Evolutionary conservation across 2,113 vertebrate genomes (phyloP), one percentile per base, ranked within the genome.

Genomic region (Phylloscopus trochiloides): DNA sequence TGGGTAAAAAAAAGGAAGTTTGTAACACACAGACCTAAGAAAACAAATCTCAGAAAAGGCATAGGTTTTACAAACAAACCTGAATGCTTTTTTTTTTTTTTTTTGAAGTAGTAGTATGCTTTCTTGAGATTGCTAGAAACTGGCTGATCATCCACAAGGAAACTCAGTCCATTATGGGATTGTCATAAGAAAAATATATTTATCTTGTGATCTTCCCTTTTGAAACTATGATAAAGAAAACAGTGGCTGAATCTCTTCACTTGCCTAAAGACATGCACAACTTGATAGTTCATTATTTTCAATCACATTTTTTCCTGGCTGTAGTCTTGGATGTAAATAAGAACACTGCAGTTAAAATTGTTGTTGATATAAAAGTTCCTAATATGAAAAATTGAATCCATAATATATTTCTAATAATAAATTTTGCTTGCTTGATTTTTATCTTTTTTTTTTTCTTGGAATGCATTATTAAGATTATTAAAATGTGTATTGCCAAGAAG

Each of bases 11-110:
- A 24, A 15, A 50, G 3, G 17, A 71, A 51, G 32, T 67, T 94
- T 93, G 21, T 78, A 70, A 78, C 36, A 92, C 91, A 86, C 8
- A 76, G 58, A 88, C 17, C 18, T 54, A 63, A 90, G 43, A 82
- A 97, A 94, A 80, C 15, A 95, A 96, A 96, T 95, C 77, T 92
- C 57, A 76, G 70, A 92, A 96, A 96, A 96, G 45, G 45, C 62
- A n/a, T 38, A 34, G 29, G 36, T 92, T 97, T 97, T 88, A 68
- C n/a, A 88, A 78, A 76, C 17, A 72, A 77, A 61, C 6, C 18
- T 43, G 48, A 34, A 36, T 21, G 19, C 4, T 63, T 72, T 67
- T 59, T 32, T 87, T 77, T 48, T 78, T 79, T 20, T 22, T 40
- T 77, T 63, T 65, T 61, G 0, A 95, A 34, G 65, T 59, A 77